Percentiles rank a stretch among this genome's conserved stretches.
Evolutionary conservation across 2,797 vertebrate genomes (phyloP).

Genomic region (Anas bernieri): DNA sequence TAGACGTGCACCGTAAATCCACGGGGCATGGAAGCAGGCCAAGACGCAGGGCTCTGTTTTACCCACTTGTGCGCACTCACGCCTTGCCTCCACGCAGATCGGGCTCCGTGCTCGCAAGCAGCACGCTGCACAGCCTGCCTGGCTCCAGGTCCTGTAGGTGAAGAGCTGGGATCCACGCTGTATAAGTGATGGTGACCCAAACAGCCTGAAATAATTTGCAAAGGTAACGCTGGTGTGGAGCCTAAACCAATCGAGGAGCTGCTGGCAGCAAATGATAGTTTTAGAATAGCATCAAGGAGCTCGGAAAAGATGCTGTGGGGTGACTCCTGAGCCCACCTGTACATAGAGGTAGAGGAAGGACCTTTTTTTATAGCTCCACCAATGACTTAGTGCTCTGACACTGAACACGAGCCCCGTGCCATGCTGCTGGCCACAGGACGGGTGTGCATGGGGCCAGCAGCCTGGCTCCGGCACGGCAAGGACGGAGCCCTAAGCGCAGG

Average conservation of each 20-base stretch:
- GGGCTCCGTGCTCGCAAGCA: background rate
- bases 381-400: background rate
- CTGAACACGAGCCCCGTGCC: background rate
- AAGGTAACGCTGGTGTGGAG: background rate
- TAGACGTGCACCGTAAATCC: background rate
- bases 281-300: conserved; percentile 13
- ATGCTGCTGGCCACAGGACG: background rate
- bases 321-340: background rate
- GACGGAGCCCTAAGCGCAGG: background rate
- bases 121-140: background rate
- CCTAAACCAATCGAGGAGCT: background rate
- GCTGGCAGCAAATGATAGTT: conserved; percentile 16
- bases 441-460: background rate
- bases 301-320: background rate
- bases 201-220: conserved; percentile 43
- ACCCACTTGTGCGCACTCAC: background rate
- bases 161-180: background rate
- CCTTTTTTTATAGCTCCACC: background rate
- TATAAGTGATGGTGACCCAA: background rate
- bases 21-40: background rate
- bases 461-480: too few relatives aligned
- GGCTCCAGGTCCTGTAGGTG: background rate
- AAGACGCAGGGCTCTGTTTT: background rate
- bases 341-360: background rate
- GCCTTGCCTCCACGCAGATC: background rate